Evolutionary conservation across 37 sponge, comb jelly and placozoan species (phyloP).

Genomic region (Cliona cf. orientalis): DNA sequence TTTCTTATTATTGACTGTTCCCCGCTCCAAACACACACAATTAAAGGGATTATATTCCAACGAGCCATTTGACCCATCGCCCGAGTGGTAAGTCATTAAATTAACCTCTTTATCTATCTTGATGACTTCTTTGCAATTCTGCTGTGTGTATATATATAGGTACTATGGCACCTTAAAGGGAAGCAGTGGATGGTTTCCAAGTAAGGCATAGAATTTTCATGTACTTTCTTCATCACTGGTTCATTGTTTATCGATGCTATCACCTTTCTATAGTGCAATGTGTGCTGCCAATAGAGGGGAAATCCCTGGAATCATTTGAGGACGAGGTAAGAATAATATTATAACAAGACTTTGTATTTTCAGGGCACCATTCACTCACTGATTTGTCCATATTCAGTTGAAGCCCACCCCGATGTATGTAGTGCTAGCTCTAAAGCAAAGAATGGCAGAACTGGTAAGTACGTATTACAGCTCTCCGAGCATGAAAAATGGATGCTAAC

Average conservation of each 20-base stretch:
- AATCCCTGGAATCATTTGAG: conserved; percentile 24
- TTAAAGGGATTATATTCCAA: conserved; percentile 69
- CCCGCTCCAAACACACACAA: too few relatives aligned
- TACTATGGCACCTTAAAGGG: conserved; percentile 61
- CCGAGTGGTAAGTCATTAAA: conserved; percentile 64
- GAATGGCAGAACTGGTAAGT: conserved; percentile 73
- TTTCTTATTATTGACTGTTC: neutral
- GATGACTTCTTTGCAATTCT: neutral
- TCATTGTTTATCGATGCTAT: neutral
- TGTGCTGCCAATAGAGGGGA: conserved; percentile 23
- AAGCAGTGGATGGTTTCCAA: conserved; percentile 82
- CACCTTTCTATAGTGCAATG: conserved; percentile 27
- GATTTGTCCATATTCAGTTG: conserved; percentile 21
- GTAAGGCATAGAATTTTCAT: too few relatives aligned
- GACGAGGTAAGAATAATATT: conserved; percentile 53
- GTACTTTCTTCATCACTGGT: neutral
- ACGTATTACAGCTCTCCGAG: neutral
- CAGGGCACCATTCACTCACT: neutral
- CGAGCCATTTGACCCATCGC: conserved; percentile 76
- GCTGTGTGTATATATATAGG: conserved; percentile 29
- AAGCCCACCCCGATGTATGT: conserved; percentile 47
- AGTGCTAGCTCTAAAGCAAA: conserved; percentile 53
- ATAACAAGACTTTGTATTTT: neutral
- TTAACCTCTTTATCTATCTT: neutral
- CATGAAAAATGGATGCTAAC: neutral